Evolutionary conservation across 2,888 invertebrate species (phyloP).

Genomic region (Cantharis rustica): DNA sequence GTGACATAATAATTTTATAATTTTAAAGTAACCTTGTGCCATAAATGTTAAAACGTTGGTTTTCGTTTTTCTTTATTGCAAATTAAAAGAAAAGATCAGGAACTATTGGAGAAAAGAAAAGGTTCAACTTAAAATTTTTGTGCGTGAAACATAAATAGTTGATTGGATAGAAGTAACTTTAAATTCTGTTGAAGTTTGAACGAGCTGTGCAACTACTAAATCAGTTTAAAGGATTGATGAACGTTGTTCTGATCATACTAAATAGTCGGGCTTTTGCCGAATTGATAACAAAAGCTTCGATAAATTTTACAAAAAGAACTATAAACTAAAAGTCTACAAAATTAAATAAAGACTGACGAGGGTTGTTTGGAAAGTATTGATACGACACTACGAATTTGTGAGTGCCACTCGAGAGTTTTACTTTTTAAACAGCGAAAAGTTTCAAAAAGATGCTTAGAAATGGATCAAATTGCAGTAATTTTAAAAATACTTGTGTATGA

Average conservation of each 20-base stretch:
- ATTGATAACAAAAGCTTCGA: not conserved
- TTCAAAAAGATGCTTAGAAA: not conserved
- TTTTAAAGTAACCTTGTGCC: not conserved
- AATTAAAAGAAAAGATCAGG: not conserved
- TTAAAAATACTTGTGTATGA: not conserved
- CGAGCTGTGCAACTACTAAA: slow-evolving; percentile 3
- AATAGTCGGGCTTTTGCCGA: not conserved
- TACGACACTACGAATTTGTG: not conserved
- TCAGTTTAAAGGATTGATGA: slow-evolving; percentile 4
- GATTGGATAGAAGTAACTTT: not conserved
- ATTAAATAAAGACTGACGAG: not conserved
- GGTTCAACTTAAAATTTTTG: not conserved
- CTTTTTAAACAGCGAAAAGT: not conserved
- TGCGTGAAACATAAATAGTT: not conserved
- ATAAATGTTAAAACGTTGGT: not conserved
- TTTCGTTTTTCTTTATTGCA: not conserved
- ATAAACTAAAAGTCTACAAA: not conserved
- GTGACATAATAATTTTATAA: too few species aligned
- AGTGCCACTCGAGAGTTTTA: not conserved
- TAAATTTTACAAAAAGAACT: not conserved
- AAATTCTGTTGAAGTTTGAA: slow-evolving; percentile 3
- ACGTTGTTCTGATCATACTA: slow-evolving; percentile 1
- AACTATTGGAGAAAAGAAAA: not conserved
- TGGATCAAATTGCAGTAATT: not conserved
- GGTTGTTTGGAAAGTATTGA: not conserved